Base-by-base conservation (phyloP, 2,113 vertebrate genomes). In the Rhea pennata region DNA sequence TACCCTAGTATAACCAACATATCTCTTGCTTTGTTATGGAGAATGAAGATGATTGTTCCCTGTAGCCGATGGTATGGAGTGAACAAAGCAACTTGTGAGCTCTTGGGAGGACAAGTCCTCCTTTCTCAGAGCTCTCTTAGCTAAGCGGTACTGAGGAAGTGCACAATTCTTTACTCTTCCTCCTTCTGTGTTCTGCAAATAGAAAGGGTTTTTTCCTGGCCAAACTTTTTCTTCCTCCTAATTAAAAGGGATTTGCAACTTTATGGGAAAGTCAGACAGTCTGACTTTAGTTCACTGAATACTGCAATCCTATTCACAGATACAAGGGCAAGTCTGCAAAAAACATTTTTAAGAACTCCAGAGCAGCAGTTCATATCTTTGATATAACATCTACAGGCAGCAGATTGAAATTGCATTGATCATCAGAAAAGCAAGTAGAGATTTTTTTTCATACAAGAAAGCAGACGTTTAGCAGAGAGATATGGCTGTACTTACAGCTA, bases 401-500 rank as follows among this genome's bases (percentile, higher is more conserved):
- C 23, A 88, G 59, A 79, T 39, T 64, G 76, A 61, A 85, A 86
- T 8, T 24, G 46, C 19, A 39, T 22, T 66, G 39, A 44, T 31
- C 19, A 26, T 42, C 71, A 81, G 42, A 62, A 67, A 27, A 77
- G 19, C 36, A 85, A 54, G 54, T 7, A 7, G 31, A 94, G n/a
- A 56, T 80, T 53, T 21, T 67, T 42, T 54, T 31, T 77, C 50
- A 51, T 29, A 67, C 7, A 42, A 86, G 24, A 86, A 78, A 77
- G n/a, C 39, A 77, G 21, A 70, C 5, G 29, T 19, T 21, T 0
- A 2, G 74, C 27, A 77, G 59, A 77, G 59, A 20, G 59, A 93
- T 73, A 1, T 0, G 0, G 39, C 13, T 72, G 81, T 61, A 44
- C 5, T 53, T 61, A 10, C 10, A 76, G 39, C 0, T 90, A 72